Evolutionary conservation across 2,113 vertebrate genomes (phyloP).

Genomic region (Mus spicilegus): DNA sequence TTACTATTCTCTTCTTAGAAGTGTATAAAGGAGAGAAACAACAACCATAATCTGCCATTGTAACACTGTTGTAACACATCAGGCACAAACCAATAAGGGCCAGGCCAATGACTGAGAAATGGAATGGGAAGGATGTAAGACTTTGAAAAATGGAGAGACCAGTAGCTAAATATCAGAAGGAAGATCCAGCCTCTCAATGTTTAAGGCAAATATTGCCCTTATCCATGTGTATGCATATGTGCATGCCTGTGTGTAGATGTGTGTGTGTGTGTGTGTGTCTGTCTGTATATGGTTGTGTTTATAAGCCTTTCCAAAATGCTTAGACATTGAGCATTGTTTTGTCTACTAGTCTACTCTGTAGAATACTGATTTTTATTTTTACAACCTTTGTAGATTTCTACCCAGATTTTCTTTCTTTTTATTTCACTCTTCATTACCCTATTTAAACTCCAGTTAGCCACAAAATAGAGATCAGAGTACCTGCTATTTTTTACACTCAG

Average conservation of each 20-base stretch:
- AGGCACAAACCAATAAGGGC: not conserved
- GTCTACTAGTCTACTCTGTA: conserved; percentile 59
- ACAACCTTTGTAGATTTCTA: conserved; percentile 56
- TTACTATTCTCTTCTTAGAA: not conserved
- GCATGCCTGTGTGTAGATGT: not conserved
- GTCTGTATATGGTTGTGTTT: not conserved
- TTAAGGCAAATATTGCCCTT: not conserved
- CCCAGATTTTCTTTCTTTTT: conserved; percentile 66
- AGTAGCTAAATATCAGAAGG: not conserved
- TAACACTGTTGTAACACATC: not conserved
- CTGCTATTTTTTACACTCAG: conserved; percentile 22
- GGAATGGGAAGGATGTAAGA: not conserved
- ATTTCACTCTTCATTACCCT: conserved; percentile 65
- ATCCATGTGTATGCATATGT: not conserved
- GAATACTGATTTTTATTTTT: conserved; percentile 61
- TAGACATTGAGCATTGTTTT: conserved; percentile 46
- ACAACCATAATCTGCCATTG: not conserved
- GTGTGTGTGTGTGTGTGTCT: not conserved
- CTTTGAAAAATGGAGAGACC: not conserved
- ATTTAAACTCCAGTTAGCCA: conserved; percentile 32
- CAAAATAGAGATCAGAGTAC: not conserved
- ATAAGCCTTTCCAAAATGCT: conserved; percentile 15
- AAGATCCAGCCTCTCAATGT: not conserved
- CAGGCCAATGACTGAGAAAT: not conserved
- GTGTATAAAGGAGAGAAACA: not conserved